Evolutionary conservation across 2,113 vertebrate species (phyloP).

Genomic region (Notechis scutatus): DNA sequence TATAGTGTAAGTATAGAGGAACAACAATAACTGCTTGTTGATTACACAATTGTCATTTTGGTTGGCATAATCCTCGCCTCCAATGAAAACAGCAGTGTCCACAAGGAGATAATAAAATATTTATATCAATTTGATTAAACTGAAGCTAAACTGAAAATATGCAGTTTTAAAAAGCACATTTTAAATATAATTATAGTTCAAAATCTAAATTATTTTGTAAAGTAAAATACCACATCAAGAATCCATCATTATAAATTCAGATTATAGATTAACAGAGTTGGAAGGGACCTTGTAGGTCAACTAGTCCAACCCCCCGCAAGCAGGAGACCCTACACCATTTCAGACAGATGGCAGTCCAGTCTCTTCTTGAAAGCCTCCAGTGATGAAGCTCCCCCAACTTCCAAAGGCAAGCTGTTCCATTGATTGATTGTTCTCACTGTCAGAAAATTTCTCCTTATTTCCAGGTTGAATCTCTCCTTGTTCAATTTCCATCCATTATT

Average conservation of each 20-base stretch:
- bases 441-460: no score
- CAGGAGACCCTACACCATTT: neutral
- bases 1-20: neutral
- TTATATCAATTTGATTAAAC: neutral
- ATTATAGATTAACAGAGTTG: no score
- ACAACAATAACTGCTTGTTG: neutral
- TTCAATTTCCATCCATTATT: no score
- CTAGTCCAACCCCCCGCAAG: no score
- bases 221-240: neutral
- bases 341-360: no score
- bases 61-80: neutral
- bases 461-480: no score
- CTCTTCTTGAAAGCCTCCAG: no score
- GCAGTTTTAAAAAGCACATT: neutral
- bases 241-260: neutral
- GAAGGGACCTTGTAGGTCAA: no score
- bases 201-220: neutral
- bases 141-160: neutral
- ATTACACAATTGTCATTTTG: neutral
- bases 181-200: neutral
- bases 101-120: neutral
- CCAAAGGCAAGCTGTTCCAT: no score
- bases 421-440: no score
- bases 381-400: no score
- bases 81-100: neutral